Conservation (phyloP, 2,888 invertebrate genomes). For the Cremastobaeus sp. region DNA sequence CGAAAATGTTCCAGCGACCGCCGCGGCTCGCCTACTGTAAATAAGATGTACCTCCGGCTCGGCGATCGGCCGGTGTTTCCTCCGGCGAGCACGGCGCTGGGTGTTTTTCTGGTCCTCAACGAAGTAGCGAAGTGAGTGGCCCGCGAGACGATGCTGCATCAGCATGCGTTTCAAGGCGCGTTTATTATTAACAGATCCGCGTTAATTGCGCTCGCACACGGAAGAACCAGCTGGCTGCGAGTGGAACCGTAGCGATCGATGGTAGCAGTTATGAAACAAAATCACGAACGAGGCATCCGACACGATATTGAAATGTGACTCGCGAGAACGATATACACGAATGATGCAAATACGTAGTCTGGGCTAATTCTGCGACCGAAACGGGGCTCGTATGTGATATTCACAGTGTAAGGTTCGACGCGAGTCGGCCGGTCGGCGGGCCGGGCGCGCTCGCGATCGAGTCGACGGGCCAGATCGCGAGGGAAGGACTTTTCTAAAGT, state of each 20-base stretch:
- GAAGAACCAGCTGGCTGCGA: constrained; percentile 23
- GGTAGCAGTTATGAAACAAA: constrained; percentile 19
- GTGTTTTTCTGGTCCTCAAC: no score
- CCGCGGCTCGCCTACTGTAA: constrained; percentile 15
- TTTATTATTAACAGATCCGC: constrained; percentile 46
- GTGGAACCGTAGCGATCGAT: constrained; percentile 30
- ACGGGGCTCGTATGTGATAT: constrained; percentile 52
- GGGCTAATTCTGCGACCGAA: constrained; percentile 40
- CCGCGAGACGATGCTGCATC: constrained; percentile 50
- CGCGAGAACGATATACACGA: constrained; percentile 41
- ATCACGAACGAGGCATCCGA: constrained; percentile 26
- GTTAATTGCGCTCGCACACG: constrained; percentile 42
- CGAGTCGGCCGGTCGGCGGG: constrained; percentile 27
- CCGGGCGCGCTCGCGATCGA: no score
- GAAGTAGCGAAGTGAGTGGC: no score
- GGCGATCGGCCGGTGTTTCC: no score
- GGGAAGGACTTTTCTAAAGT: constrained; percentile 61
- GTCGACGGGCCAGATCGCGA: not conserved
- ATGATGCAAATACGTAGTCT: constrained; percentile 47
- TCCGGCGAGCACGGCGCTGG: no score
- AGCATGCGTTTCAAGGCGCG: constrained; percentile 43
- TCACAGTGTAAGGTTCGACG: constrained; percentile 42
- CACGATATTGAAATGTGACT: constrained; percentile 30
- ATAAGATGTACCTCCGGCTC: no score
- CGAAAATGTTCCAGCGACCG: no score